phyloP scores from a whole-genome alignment of 1,140 invertebrate genomes.

The Drosophila nannoptera region DNA sequence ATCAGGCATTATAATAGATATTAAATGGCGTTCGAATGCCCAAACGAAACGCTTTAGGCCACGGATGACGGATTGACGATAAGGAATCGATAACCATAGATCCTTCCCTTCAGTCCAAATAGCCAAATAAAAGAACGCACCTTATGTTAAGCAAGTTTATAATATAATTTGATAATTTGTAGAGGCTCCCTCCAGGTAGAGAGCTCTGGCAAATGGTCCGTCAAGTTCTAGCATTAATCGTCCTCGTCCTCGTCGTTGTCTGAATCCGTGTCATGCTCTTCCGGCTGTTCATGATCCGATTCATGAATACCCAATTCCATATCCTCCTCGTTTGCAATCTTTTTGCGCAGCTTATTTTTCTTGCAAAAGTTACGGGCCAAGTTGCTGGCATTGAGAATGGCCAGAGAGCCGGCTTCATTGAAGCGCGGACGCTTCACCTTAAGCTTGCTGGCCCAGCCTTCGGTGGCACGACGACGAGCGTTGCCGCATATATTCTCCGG shows the following conservation, averaged over 20 bases:
- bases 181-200: not conserved
- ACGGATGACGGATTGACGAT: no score
- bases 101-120: not conserved
- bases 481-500: constrained; percentile 19
- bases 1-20: constrained; percentile 8
- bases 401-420: constrained; percentile 24
- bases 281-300: no score
- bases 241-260: no score
- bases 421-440: constrained; percentile 57
- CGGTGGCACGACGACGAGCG: constrained; percentile 61
- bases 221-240: no score
- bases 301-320: no score
- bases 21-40: not conserved
- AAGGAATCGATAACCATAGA: constrained; percentile 1
- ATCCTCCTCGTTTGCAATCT: not conserved
- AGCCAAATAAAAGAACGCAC: no score
- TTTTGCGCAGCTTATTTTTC: not conserved
- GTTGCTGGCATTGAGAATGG: not conserved
- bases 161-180: not conserved
- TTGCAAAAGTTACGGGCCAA: constrained; percentile 6
- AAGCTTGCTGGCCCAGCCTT: constrained; percentile 59
- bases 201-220: no score
- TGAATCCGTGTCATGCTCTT: no score
- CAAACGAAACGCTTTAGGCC: constrained; percentile 12
- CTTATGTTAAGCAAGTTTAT: not conserved